phyloP scores from a whole-genome alignment of 2,113 vertebrate genomes.

The Centrocercus urophasianus region DNA sequence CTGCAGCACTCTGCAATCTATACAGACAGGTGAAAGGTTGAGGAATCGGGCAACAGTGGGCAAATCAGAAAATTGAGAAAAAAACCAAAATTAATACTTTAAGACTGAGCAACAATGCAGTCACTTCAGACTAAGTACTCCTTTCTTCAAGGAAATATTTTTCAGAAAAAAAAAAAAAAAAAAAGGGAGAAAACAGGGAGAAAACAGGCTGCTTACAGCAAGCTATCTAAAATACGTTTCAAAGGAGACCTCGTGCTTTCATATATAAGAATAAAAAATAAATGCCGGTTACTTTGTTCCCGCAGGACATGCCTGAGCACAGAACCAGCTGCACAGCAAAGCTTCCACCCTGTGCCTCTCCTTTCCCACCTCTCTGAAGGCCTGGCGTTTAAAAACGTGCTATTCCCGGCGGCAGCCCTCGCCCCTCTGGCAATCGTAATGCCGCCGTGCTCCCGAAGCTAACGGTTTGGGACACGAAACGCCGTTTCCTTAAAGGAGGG shows the following conservation, averaged over 20 bases:
- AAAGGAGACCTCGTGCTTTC: neutral
- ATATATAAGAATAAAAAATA: neutral
- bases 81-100: neutral
- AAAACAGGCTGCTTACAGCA: neutral
- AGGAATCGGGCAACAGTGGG: neutral
- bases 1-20: neutral
- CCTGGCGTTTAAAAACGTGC: neutral
- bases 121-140: neutral
- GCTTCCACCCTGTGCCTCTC: neutral
- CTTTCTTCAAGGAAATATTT: neutral
- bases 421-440: neutral
- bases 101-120: neutral
- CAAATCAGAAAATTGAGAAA: neutral
- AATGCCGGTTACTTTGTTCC: neutral
- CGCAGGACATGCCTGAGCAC: neutral
- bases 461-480: neutral
- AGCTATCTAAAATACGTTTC: neutral
- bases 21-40: neutral
- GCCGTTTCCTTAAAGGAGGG: rapidly evolving
- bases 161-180: neutral
- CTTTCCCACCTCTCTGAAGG: neutral
- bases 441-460: neutral
- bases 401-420: neutral
- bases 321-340: neutral
- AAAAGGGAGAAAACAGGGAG: neutral